Conservation (phyloP, 2,113 vertebrate species). For the Murina feae region DNA sequence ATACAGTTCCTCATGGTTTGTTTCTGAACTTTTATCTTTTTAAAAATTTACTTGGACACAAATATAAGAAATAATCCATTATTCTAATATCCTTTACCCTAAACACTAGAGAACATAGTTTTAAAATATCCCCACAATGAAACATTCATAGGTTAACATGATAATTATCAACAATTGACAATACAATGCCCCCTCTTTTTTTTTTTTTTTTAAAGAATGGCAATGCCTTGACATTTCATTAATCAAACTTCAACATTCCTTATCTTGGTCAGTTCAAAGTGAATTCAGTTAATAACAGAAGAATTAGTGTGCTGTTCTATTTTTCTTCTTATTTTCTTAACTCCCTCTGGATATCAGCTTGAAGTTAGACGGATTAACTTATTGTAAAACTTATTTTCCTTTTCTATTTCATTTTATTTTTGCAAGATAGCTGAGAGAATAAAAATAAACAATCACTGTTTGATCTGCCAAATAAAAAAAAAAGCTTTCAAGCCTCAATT, state of each 20-base stretch:
- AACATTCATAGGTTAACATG: not conserved
- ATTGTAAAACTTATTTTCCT: not conserved
- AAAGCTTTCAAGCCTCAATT: not conserved
- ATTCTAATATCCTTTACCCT: not conserved
- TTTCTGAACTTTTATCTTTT: not conserved
- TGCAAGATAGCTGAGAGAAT: not conserved
- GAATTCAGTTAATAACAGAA: not conserved
- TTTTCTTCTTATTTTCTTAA: not conserved
- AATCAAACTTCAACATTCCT: not conserved
- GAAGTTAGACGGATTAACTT: not conserved
- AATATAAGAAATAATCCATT: not conserved
- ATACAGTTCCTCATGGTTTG: slow-evolving; percentile 47
- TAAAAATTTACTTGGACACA: not conserved
- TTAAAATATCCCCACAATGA: not conserved
- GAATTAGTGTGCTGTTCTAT: not conserved
- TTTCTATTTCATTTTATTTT: not conserved
- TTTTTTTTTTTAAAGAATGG: not conserved
- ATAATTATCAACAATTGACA: not conserved
- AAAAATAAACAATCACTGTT: not conserved
- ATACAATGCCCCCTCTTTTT: fast-evolving
- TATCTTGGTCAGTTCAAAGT: not conserved
- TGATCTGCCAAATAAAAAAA: not conserved
- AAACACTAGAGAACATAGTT: not conserved
- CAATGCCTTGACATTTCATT: not conserved
- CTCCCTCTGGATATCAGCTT: not conserved